Conservation (phyloP, 2,888 invertebrate species). For the Dinocampus coccinellae region DNA sequence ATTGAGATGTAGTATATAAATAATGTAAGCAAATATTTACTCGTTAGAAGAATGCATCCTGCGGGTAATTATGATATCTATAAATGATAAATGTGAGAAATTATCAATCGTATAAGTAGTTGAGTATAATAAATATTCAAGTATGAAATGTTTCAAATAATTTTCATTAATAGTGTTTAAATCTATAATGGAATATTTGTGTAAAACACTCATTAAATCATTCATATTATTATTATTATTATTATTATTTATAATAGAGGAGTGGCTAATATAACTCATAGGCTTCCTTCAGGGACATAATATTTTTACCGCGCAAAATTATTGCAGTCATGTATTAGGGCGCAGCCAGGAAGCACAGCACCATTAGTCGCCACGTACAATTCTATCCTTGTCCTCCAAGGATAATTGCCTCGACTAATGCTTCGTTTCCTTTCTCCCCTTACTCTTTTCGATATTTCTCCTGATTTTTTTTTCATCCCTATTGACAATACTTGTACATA, state of each 20-base stretch:
- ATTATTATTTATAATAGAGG: not conserved
- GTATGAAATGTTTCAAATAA: too few species aligned
- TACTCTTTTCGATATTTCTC: not conserved
- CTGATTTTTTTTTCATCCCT: not conserved
- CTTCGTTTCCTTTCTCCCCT: constrained; percentile 50
- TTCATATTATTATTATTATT: not conserved
- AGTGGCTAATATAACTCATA: constrained; percentile 17
- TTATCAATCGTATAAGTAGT: too few species aligned
- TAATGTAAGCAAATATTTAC: too few species aligned
- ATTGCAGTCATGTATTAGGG: constrained; percentile 50
- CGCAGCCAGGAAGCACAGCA: constrained; percentile 62
- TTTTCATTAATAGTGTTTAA: not conserved
- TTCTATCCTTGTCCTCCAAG: constrained; percentile 57
- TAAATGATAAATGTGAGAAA: too few species aligned
- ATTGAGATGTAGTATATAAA: too few species aligned
- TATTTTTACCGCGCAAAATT: constrained; percentile 13
- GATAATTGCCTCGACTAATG: constrained; percentile 64
- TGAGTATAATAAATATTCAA: too few species aligned
- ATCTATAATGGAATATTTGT: not conserved
- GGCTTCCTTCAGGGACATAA: constrained; percentile 24
- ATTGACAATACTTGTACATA: too few species aligned
- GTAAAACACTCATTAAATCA: not conserved
- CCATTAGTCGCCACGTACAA: constrained; percentile 60
- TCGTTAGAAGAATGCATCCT: too few species aligned
- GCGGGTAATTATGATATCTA: too few species aligned